Base-by-base conservation (phyloP, 2,113 vertebrate species). In the Rhea pennata region DNA sequence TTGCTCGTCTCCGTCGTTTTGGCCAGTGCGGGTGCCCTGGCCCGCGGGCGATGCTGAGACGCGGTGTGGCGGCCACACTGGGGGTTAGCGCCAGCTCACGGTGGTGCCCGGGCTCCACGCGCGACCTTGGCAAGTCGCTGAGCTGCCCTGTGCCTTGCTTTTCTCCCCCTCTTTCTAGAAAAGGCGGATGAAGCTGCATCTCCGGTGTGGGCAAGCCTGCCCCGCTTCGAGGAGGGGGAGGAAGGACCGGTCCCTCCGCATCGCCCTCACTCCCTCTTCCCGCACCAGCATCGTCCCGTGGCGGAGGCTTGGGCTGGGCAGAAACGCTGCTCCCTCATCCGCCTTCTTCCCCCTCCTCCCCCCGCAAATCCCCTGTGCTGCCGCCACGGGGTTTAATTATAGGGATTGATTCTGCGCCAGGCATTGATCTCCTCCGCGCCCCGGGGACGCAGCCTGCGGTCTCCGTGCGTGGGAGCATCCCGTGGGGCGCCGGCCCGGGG, bases 41-140 rank as follows among this genome's bases (percentile, higher is more conserved):
- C 14, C 11, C 8, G 39, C 22, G 6, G 17, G 26, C 0, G 10
- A 76, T 40, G n/a, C 31, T 87, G 84, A 53, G 58, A 15, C n/a
- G 36, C 26, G 23, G 5, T 0, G 4, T 6, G 42, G 65, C 0
- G 0, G 5, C 44, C 9, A 51, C 36, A 2, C n/a, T 15, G n/a
- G 14, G 14, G 7, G 5, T 20, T 31, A 5, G 12, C 1, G 7
- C 4, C 9, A 26, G 9, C 5, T 2, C 23, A 15, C 4, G 36
- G n/a, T 85, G 84, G 27, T 6, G 33, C 16, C 48, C 16, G 3
- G 48, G 2, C 3, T 40, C 62, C 23, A 24, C 15, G 4, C 0
- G 2, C 3, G 61, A 42, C 48, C 73, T 31, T 66, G 26, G 4
- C 75, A 77, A 81, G 54, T 7, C 1, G 0, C 7, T 1, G 1